Conservation (phyloP, 1,140 invertebrate genomes). For the Holotrichia oblita region DNA sequence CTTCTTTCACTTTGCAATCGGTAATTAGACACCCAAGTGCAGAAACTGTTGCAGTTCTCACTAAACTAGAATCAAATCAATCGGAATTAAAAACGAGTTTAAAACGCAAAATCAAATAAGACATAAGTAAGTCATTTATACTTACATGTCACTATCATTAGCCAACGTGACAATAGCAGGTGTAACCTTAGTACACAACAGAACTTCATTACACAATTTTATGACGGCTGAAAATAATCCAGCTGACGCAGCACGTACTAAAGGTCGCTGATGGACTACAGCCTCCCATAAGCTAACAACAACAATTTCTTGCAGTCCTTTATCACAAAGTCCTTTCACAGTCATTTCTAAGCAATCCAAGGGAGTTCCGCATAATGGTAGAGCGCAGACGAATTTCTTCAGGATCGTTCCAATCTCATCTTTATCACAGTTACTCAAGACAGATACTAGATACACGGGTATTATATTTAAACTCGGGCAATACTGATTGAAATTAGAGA, state of each 20-base stretch:
- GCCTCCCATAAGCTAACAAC: conserved; percentile 74
- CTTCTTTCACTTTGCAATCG: conserved; percentile 66
- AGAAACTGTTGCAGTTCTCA: conserved; percentile 71
- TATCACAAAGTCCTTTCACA: conserved; percentile 62
- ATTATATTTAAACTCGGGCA: conserved; percentile 65
- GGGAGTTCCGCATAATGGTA: conserved; percentile 66
- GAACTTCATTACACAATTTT: conserved; percentile 65
- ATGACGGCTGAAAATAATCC: conserved; percentile 70
- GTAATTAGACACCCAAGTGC: conserved; percentile 73
- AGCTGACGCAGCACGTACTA: conserved; percentile 69
- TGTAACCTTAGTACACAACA: conserved; percentile 69
- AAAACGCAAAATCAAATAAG: too few relatives aligned
- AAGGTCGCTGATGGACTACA: conserved; percentile 71
- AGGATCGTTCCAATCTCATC: conserved; percentile 64
- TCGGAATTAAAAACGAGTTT: too few relatives aligned
- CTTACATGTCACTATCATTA: conserved; percentile 75
- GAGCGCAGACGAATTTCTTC: conserved; percentile 61
- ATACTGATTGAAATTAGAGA: conserved; percentile 58
- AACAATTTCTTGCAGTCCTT: conserved; percentile 66
- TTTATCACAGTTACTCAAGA: conserved; percentile 59
- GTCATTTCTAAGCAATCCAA: conserved; percentile 65
- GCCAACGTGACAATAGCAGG: conserved; percentile 78
- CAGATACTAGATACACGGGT: conserved; percentile 66
- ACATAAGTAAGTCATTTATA: background rate
- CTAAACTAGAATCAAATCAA: conserved; percentile 55